phyloP scores from a whole-genome alignment of 2,888 invertebrate genomes.

The Meganola albula region DNA sequence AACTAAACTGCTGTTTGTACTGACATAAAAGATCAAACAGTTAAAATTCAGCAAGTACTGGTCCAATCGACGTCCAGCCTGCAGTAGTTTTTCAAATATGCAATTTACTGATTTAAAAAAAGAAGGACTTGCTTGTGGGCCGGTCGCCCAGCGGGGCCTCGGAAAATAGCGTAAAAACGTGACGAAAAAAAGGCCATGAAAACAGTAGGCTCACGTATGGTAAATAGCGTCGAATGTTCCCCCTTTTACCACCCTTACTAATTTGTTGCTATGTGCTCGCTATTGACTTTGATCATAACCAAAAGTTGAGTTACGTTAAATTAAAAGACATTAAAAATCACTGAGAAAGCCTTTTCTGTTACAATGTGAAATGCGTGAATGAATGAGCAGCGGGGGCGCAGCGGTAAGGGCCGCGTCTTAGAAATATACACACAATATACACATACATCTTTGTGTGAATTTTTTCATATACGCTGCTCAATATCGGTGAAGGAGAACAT shows the following conservation, averaged over 20 bases:
- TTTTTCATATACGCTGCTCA: too few species aligned
- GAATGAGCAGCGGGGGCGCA: too few species aligned
- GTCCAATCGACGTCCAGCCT: conserved; percentile 38
- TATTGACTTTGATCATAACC: conserved; percentile 34
- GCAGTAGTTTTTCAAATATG: conserved; percentile 75
- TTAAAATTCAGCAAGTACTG: conserved; percentile 25
- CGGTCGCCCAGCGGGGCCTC: conserved; percentile 53
- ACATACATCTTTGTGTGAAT: too few species aligned
- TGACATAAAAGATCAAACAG: conserved; percentile 20
- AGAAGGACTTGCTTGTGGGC: conserved; percentile 40
- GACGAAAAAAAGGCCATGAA: conserved; percentile 54
- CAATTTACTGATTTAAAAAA: conserved; percentile 75
- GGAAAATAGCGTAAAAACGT: conserved; percentile 64
- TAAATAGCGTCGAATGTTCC: conserved; percentile 55
- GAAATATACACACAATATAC: too few species aligned
- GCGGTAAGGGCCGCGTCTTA: too few species aligned
- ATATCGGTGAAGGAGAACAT: too few species aligned
- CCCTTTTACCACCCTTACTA: conserved; percentile 36
- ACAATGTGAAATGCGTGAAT: too few species aligned
- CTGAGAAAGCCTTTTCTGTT: too few species aligned
- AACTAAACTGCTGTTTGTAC: conserved; percentile 3
- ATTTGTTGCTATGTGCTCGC: conserved; percentile 40
- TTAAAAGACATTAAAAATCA: too few species aligned
- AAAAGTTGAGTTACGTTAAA: too few species aligned
- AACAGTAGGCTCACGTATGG: conserved; percentile 64